Conservation (phyloP, 2,888 invertebrate species). For the Epiblema foenella region DNA sequence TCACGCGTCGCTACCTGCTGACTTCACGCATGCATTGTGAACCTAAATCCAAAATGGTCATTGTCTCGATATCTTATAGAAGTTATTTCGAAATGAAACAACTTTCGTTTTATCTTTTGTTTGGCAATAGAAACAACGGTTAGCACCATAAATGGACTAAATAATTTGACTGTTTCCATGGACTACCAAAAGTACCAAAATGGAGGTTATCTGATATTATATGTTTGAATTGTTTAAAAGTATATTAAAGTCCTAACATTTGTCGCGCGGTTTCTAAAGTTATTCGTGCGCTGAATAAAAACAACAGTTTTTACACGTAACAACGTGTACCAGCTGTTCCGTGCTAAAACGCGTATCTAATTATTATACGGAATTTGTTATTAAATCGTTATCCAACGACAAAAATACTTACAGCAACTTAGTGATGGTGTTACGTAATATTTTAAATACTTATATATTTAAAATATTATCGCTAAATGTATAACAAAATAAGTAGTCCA, state of each 20-base stretch:
- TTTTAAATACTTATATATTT: no score
- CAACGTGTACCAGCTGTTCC: not conserved
- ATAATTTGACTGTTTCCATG: slow-evolving; percentile 25
- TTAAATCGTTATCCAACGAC: not conserved
- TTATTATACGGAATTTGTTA: slow-evolving; percentile 9
- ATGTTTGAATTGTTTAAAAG: slow-evolving; percentile 19
- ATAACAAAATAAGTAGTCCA: no score
- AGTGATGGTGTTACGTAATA: not conserved
- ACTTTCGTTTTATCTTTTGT: slow-evolving; percentile 39
- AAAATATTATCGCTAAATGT: no score
- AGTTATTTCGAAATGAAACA: slow-evolving; percentile 32
- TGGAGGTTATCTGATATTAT: slow-evolving; percentile 31
- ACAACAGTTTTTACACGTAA: slow-evolving; percentile 11
- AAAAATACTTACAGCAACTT: not conserved
- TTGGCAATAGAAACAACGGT: slow-evolving; percentile 27
- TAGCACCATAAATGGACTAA: slow-evolving; percentile 29
- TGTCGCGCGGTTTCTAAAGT: slow-evolving; percentile 14
- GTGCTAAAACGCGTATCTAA: not conserved
- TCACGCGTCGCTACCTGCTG: slow-evolving; percentile 66
- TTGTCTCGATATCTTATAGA: slow-evolving; percentile 35
- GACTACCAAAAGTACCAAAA: slow-evolving; percentile 4
- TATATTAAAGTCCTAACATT: slow-evolving; percentile 9
- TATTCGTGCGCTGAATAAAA: slow-evolving; percentile 27
- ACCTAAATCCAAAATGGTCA: slow-evolving; percentile 32
- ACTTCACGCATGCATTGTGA: slow-evolving; percentile 41